Evolutionary conservation across 2,113 vertebrate genomes (phyloP).

Genomic region (Canis aureus): DNA sequence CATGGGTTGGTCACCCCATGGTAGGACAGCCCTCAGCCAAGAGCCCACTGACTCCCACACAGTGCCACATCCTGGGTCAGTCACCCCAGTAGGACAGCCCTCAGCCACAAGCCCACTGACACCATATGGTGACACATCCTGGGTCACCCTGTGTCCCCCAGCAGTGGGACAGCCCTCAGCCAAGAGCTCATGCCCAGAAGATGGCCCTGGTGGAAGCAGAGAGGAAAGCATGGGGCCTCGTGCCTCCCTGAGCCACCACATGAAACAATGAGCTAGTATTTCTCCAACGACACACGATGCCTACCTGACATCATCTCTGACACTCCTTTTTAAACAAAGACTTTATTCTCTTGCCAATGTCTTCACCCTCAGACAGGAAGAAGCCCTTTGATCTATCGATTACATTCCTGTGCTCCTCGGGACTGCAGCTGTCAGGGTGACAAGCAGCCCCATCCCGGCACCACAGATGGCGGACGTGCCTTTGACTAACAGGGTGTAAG

Average conservation of each 20-base stretch:
- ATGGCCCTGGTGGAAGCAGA: background rate
- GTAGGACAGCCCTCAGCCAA: no score
- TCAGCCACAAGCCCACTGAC: no score
- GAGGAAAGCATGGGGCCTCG: rapidly evolving
- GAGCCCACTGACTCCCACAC: no score
- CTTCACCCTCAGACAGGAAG: background rate
- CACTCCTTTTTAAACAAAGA: background rate
- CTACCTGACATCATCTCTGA: background rate
- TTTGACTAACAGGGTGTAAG: conserved; percentile 61
- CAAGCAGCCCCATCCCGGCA: background rate
- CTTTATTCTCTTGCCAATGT: conserved; percentile 56
- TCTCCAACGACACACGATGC: rapidly evolving
- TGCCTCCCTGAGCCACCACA: background rate
- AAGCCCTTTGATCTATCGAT: conserved; percentile 59
- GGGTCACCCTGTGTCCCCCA: no score
- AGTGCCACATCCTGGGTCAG: no score
- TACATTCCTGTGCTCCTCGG: background rate
- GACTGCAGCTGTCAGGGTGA: background rate
- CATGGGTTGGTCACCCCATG: no score
- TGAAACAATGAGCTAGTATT: background rate
- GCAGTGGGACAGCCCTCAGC: background rate
- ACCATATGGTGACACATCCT: no score
- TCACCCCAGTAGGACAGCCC: background rate
- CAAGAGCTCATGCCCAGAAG: rapidly evolving
- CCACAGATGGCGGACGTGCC: background rate